Base-by-base conservation (phyloP, 2,888 invertebrate species). In the Chymomyza procnemis region DNA sequence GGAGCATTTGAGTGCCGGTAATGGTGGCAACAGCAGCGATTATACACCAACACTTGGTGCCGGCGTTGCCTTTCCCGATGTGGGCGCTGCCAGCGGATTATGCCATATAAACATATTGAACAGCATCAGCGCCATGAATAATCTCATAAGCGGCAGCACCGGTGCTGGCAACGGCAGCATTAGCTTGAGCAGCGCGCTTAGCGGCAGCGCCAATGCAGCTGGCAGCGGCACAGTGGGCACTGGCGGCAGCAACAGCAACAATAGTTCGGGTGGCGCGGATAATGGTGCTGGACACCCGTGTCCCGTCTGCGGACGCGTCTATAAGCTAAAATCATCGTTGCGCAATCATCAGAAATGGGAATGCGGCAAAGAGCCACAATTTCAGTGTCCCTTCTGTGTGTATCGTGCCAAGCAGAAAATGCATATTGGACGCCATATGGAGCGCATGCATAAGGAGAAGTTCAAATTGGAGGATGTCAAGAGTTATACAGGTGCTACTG, bases 341-440 rank as follows among this genome's bases (percentile, higher is more conserved):
- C 93, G 95, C 72, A 95, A 96, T 90, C 96, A 96, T 89, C 95
- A 95, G 92, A 95, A 95, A 91, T 96, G 95, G 95, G 96, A 96
- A 91, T 96, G 95, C 91, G 95, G 95, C 88, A 96, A 96, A 90
- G 95, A 96, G 91, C 96, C 95, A 19, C 95, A 95, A 91, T 96
- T 95, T 90, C 94, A 94, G 89, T 96, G 96, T 90, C 94, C 95
- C 21, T 95, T 94, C 91, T 96, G 96, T 91, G 94, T 94, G n/a
- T 95, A 95, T 90, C 93, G 95, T 85, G 95, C 95, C 88, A 95
- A 95, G 89, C 95, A 95, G 91, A 95, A 95, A 92, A 95, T 95
- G 95, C 95, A 95, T 90, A 95, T 95, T 90, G 95, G 95, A 64
- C 93, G 95, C 65, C 95, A 95, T 91, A 95, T 95, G 94, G 95